Evolutionary conservation across 2,888 invertebrate species (phyloP).

Genomic region (Hecatera dysodea): DNA sequence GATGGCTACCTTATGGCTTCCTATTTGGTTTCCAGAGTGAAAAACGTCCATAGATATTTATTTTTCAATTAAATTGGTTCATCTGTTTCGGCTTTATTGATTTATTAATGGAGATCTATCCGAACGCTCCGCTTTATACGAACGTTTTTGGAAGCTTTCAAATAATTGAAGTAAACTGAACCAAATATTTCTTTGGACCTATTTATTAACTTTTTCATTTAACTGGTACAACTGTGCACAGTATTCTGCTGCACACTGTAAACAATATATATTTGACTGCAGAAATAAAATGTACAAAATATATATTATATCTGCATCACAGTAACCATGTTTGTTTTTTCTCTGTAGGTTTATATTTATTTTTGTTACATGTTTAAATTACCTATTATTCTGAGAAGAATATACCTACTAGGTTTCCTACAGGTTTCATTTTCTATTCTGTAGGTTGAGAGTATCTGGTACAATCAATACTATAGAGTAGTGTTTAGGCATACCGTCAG

Average conservation of each 20-base stretch:
- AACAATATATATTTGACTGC: slow-evolving; percentile 12
- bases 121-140: neutral
- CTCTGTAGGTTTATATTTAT: neutral
- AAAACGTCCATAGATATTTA: slow-evolving; percentile 28
- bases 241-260: neutral
- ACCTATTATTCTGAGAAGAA: neutral
- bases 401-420: neutral
- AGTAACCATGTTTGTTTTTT: neutral
- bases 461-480: neutral
- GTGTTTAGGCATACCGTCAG: neutral
- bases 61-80: slow-evolving; percentile 32
- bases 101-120: slow-evolving; percentile 20
- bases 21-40: slow-evolving; percentile 18
- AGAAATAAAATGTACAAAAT: slow-evolving; percentile 21
- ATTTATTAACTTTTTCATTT: neutral
- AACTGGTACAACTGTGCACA: neutral
- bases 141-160: neutral
- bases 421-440: neutral
- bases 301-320: slow-evolving; percentile 15
- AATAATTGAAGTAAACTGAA: neutral
- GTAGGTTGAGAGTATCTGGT: neutral
- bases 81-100: slow-evolving; percentile 30
- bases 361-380: neutral
- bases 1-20: slow-evolving; percentile 3
- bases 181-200: neutral